These are phyloP conservation scores for Diadumene lineata DNA, from an alignment of 92 coral and sea anemone species.

Conservation along the genomic window DNA sequence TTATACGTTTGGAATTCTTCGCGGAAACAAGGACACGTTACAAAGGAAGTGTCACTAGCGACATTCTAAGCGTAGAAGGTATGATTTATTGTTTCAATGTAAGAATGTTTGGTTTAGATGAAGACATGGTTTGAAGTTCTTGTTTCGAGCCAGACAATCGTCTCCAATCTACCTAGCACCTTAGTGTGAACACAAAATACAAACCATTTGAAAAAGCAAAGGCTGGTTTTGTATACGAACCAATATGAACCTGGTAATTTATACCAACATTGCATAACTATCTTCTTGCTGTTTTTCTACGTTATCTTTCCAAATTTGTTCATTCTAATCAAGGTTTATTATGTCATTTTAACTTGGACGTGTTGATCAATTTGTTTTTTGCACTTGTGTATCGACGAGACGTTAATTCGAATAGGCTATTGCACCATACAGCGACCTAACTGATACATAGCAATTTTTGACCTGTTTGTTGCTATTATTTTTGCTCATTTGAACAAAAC, in stretches of 20 bases:
- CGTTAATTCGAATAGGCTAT: conserved; percentile 16
- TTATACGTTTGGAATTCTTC: conserved; percentile 20
- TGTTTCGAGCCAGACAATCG: conserved; percentile 36
- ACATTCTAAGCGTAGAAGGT: conserved; percentile 38
- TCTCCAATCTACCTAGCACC: conserved; percentile 50
- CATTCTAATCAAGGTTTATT: not conserved
- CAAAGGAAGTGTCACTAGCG: conserved; percentile 44
- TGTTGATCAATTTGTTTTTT: conserved; percentile 10
- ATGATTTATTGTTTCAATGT: conserved; percentile 36
- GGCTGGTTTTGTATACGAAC: not conserved
- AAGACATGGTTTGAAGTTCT: conserved; percentile 26
- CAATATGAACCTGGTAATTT: not conserved
- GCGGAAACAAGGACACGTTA: conserved; percentile 26
- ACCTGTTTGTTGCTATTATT: conserved; percentile 19
- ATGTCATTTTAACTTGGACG: conserved; percentile 17
- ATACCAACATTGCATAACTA: not conserved
- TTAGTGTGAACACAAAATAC: conserved; percentile 25
- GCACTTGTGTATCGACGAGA: conserved; percentile 10
- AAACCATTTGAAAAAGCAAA: not conserved
- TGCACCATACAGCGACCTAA: conserved; percentile 34
- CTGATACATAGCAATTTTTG: conserved; percentile 10
- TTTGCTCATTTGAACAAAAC: conserved; percentile 8
- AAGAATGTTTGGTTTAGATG: conserved; percentile 30
- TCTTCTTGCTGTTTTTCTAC: not conserved
- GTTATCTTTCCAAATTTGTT: not conserved